Evolutionary conservation across 2,113 vertebrate genomes (phyloP).

Genomic region (Brachyhypopomus gauderio): DNA sequence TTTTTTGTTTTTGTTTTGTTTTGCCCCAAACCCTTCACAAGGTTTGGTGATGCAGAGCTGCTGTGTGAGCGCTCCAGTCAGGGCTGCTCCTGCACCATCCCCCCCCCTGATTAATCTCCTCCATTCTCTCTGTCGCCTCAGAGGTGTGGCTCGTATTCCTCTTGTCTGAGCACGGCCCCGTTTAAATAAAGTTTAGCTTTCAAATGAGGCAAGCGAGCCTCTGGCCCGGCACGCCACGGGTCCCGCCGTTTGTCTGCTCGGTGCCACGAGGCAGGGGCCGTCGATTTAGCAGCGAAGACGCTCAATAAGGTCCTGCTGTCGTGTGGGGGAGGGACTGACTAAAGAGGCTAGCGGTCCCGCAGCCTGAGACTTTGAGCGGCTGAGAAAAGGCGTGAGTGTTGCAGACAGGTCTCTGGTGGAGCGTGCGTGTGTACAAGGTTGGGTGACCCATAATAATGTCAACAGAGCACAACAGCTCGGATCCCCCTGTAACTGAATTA

Average conservation of each 20-base stretch:
- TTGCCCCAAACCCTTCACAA: not conserved
- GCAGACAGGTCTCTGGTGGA: conserved; percentile 1
- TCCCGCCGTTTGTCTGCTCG: not conserved
- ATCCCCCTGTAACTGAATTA: conserved; percentile 19
- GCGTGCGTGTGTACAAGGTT: conserved; percentile 37
- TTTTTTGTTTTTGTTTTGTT: not conserved
- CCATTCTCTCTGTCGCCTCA: conserved; percentile 2
- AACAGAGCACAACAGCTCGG: conserved; percentile 32
- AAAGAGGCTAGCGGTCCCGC: conserved; percentile 14
- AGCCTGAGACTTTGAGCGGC: conserved; percentile 16
- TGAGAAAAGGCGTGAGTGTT: conserved; percentile 37
- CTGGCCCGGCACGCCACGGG: not conserved
- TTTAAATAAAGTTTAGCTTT: conserved; percentile 21
- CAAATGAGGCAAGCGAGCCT: not conserved
- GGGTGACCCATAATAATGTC: conserved; percentile 41
- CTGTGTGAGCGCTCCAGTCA: conserved; percentile 13
- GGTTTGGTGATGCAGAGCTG: not conserved
- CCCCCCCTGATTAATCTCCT: conserved; percentile 42
- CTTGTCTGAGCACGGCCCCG: conserved; percentile 9
- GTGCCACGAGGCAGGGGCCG: too few species aligned
- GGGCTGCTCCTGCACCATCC: conserved; percentile 5
- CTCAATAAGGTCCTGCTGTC: not conserved
- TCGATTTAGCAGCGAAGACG: not conserved
- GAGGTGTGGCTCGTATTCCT: conserved; percentile 15
- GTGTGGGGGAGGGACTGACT: conserved; percentile 10